Evolutionary conservation across 2,888 invertebrate species (phyloP), one percentile per base, ranked within the genome.

Genomic region (Trilocha varians): DNA sequence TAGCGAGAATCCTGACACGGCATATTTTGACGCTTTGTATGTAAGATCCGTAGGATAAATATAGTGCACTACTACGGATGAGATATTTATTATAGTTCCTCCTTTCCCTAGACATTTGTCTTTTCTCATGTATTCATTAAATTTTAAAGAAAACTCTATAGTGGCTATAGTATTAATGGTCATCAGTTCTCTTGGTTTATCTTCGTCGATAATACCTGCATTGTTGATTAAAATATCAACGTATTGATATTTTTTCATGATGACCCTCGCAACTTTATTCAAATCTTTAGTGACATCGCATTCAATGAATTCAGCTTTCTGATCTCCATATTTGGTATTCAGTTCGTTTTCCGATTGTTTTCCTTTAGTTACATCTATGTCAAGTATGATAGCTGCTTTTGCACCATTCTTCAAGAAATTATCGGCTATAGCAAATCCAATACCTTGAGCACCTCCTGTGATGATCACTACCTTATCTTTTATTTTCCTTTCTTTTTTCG

Each of bases 41-140:
- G 44, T 17, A 5, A 44, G 34, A 2, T 5, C 1, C 16, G 33
- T 46, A 15, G 45, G 51, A 3, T 3, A 2, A 1, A 42, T 5
- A 37, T 43, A 45, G 13, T 44, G 52, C 9, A 50, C 52, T 18
- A 44, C 49, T 38, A 52, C 52, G 9, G 54, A 55, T 11, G 52
- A 80, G 32, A 88, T 75, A 59, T 90, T 89, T 13, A 91, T 74
- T 36, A 90, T 78, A 3, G 80, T 76, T 5, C 90, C 90, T 1
- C 79, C 75, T 3, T 80, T 75, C 5, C 90, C 90, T 0, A 82
- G 77, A 1, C 79, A 74, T 15, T 72, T 75, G 49, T 85, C 72
- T 36, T 64, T 75, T 13, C 85, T 70, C 85, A 89, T 83, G 57
- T 82, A 72, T 40, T 88, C 70, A 40, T 87, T 63, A 17, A 79